phyloP scores from a whole-genome alignment of 1,140 invertebrate species.

The Psilanteris sp. region DNA sequence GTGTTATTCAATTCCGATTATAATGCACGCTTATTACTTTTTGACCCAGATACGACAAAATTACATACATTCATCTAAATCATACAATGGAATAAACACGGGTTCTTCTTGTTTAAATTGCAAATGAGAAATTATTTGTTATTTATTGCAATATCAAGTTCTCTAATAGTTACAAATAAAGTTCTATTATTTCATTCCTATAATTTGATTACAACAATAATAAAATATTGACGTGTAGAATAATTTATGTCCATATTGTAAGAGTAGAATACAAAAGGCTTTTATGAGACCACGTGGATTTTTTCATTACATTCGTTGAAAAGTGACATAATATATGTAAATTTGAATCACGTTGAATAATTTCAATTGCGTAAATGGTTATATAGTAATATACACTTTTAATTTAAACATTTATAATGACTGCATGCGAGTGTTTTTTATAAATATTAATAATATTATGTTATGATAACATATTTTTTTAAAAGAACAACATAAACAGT shows the following conservation, averaged over 20 bases:
- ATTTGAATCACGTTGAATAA: conserved; percentile 17
- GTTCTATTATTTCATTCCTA: conserved; percentile 39
- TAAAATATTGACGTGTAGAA: conserved; percentile 29
- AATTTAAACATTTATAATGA: too few species aligned
- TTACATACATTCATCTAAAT: conserved; percentile 22
- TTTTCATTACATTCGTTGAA: conserved; percentile 5
- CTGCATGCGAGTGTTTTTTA: too few species aligned
- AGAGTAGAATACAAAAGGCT: conserved; percentile 28
- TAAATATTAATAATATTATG: too few species aligned
- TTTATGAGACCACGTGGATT: conserved; percentile 21
- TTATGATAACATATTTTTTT: too few species aligned
- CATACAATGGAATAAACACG: conserved; percentile 23
- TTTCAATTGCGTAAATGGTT: conserved; percentile 12
- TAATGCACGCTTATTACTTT: conserved; percentile 11
- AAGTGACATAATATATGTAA: conserved; percentile 1
- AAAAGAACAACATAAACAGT: too few species aligned
- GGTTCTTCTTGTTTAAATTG: conserved; percentile 26
- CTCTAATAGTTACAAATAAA: conserved; percentile 34
- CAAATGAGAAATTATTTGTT: conserved; percentile 29
- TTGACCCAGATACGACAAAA: conserved; percentile 10
- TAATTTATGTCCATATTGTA: conserved; percentile 28
- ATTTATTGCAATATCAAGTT: conserved; percentile 21
- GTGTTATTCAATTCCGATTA: conserved; percentile 24
- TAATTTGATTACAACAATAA: conserved; percentile 21
- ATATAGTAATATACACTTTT: too few species aligned